phyloP scores from a whole-genome alignment of 2,797 vertebrate species.

The Trachurus trachurus region DNA sequence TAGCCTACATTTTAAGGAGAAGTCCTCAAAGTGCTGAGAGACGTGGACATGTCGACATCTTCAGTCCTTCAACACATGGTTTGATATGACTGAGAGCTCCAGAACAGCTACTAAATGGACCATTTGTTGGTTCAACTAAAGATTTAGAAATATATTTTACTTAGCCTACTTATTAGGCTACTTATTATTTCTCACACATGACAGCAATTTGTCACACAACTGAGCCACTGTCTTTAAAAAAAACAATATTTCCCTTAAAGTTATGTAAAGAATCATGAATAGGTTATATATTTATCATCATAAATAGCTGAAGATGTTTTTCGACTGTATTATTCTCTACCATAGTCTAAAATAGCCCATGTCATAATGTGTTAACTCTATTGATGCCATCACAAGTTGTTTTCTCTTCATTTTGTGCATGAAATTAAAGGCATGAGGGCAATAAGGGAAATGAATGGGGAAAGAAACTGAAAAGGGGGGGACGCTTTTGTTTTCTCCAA shows the following conservation, averaged over 20 bases:
- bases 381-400: background rate
- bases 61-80: background rate
- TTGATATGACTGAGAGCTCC: background rate
- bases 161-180: no score
- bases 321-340: background rate
- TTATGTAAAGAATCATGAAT: no score
- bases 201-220: background rate
- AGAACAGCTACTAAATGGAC: background rate
- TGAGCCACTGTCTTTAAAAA: no score
- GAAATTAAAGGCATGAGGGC: background rate
- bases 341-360: background rate
- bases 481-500: background rate
- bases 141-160: background rate
- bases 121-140: background rate
- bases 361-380: no score
- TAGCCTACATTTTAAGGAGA: background rate
- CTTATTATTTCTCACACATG: background rate
- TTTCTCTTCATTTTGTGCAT: background rate
- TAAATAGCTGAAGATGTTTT: background rate
- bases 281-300: background rate
- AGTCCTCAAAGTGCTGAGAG: background rate
- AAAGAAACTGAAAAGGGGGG: background rate
- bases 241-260: no score
- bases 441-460: background rate
- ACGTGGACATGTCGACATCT: background rate